These are phyloP conservation scores for Platygyra sinensis DNA, from an alignment of 64 coral and sea anemone genomes.

Conservation along the genomic window DNA sequence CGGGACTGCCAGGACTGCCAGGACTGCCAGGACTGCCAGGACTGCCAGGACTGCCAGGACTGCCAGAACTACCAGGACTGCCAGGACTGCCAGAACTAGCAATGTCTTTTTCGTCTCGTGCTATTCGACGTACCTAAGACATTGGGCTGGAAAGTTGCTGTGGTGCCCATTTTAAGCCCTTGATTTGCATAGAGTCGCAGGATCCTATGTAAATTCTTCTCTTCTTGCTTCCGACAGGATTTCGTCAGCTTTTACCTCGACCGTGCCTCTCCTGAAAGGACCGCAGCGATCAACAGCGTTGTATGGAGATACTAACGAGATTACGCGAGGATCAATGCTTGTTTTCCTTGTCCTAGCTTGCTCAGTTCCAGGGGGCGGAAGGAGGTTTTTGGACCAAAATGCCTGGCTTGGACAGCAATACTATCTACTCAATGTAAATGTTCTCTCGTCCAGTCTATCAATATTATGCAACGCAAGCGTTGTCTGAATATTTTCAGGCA, in stretches of 20 bases:
- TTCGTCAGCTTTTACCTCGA: conserved; percentile 38
- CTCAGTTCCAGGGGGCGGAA: neutral
- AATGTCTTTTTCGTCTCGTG: too few species aligned
- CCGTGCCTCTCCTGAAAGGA: conserved; percentile 35
- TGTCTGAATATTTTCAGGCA: neutral
- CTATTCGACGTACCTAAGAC: too few species aligned
- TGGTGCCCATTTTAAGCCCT: neutral
- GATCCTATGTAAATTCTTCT: conserved; percentile 55
- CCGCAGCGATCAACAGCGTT: conserved; percentile 59
- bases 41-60: too few species aligned
- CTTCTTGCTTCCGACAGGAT: conserved; percentile 48
- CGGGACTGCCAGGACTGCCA: too few species aligned
- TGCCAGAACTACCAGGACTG: too few species aligned
- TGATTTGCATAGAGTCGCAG: conserved; percentile 53
- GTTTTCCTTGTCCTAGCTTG: conserved; percentile 36
- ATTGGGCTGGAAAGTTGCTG: too few species aligned
- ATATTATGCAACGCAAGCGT: conserved; percentile 77
- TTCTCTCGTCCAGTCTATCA: conserved; percentile 68
- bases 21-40: too few species aligned
- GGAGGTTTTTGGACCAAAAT: conserved; percentile 18
- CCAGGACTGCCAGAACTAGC: too few species aligned
- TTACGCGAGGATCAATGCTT: conserved; percentile 46
- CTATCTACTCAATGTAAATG: conserved; percentile 64
- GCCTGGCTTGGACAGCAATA: conserved; percentile 64
- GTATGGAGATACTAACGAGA: conserved; percentile 28